These are phyloP conservation scores for Camponotus fellah DNA, from an alignment of 2,888 invertebrate genomes.

Conservation along the genomic window DNA sequence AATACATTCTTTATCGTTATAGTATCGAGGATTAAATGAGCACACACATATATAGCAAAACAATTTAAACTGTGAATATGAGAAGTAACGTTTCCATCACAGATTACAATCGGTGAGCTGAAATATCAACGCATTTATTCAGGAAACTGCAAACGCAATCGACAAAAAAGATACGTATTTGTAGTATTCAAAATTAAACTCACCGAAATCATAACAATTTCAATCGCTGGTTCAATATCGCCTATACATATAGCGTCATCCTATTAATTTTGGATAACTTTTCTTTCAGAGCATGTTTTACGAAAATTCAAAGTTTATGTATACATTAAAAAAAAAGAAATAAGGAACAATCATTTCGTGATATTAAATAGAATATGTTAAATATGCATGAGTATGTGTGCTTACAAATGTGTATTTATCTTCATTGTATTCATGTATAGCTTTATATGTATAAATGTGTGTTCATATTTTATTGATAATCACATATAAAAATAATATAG, in stretches of 20 bases:
- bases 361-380: neutral
- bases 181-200: constrained; percentile 10
- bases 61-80: neutral
- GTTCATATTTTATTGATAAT: neutral
- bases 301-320: neutral
- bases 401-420: neutral
- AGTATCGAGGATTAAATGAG: neutral
- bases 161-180: neutral
- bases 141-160: neutral
- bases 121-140: constrained; percentile 8
- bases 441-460: neutral
- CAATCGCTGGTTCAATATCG: neutral
- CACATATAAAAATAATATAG: neutral
- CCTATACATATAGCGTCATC: neutral
- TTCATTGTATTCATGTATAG: neutral
- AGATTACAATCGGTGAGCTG: constrained; percentile 23
- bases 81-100: constrained; percentile 2
- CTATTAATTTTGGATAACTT: neutral
- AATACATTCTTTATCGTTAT: neutral
- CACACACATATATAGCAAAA: neutral
- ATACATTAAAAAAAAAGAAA: neutral
- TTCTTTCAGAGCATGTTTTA: neutral
- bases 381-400: neutral
- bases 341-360: neutral
- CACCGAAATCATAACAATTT: neutral